Conservation (phyloP, 2,888 invertebrate genomes). For the Chironomus tentans region DNA sequence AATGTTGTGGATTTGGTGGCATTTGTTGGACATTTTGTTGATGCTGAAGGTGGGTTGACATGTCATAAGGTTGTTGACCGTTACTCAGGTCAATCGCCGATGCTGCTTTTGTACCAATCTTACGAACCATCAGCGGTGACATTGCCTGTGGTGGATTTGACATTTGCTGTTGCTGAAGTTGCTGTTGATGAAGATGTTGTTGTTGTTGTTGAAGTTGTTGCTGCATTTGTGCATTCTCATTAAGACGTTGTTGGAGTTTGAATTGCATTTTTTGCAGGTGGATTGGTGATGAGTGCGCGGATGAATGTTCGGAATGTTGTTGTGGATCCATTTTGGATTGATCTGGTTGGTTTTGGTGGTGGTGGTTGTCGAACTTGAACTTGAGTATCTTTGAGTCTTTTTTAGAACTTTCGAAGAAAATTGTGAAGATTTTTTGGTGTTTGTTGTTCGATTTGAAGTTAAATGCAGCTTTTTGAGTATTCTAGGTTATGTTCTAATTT, state of each 20-base stretch:
- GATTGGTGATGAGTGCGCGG: constrained; percentile 1
- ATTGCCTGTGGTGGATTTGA: background rate
- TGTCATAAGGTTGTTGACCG: background rate
- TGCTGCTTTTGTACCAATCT: constrained; percentile 12
- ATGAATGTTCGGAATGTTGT: background rate
- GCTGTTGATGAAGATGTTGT: background rate
- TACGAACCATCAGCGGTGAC: background rate
- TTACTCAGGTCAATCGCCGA: constrained; percentile 12
- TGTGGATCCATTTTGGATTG: background rate
- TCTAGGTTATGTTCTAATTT: background rate
- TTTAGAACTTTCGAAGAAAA: too few species aligned
- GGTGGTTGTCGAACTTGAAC: background rate
- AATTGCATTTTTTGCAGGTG: constrained; percentile 5
- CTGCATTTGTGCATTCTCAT: background rate
- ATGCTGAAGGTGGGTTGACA: background rate
- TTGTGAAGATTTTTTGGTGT: background rate
- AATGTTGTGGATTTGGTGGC: constrained; percentile 2
- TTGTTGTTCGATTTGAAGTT: background rate
- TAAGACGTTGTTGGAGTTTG: constrained; percentile 5
- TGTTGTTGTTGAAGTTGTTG: background rate
- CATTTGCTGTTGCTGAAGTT: background rate
- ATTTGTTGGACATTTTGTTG: background rate
- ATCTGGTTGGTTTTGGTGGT: too few species aligned
- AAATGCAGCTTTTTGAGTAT: background rate
- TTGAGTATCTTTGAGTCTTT: too few species aligned